A percentile compares a stretch with the other conserved stretches of the same genome.
Conservation (phyloP, 2,113 vertebrate species). For the Calidris pygmaea region DNA sequence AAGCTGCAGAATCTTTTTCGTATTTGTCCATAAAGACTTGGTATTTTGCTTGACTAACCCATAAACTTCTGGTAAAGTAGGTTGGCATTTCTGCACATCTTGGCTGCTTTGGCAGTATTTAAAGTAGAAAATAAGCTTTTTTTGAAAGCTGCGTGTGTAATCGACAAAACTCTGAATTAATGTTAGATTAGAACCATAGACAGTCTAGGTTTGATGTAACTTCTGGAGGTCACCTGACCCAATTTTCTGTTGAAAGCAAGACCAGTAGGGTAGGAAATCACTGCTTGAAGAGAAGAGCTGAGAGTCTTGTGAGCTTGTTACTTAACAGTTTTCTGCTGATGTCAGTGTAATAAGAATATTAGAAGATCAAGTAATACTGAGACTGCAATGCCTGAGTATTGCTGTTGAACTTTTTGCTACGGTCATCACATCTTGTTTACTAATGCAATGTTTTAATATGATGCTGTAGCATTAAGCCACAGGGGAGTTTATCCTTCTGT, state of each 20-base stretch:
- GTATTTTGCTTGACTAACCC: background rate
- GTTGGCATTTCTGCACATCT: background rate
- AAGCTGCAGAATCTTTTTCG: background rate
- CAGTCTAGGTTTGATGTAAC: background rate
- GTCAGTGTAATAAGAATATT: background rate
- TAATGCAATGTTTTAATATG: background rate
- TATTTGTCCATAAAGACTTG: background rate
- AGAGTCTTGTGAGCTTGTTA: background rate
- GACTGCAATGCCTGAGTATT: background rate
- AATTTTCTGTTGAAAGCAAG: background rate
- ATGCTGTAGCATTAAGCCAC: background rate
- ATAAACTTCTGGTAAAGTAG: background rate
- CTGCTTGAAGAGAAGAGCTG: background rate
- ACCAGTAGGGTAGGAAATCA: background rate
- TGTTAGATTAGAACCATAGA: background rate
- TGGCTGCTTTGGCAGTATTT: background rate
- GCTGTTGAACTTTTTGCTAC: background rate
- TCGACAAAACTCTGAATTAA: background rate
- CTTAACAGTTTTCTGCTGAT: background rate
- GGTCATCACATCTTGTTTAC: background rate
- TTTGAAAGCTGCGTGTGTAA: background rate
- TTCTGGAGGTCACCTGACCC: background rate
- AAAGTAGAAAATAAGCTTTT: background rate
- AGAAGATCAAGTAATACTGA: background rate
- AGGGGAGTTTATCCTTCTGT: background rate